Evolutionary conservation across 2,888 invertebrate species (phyloP), one percentile per base, ranked within the genome.

Genomic region (Apoda limacodes): DNA sequence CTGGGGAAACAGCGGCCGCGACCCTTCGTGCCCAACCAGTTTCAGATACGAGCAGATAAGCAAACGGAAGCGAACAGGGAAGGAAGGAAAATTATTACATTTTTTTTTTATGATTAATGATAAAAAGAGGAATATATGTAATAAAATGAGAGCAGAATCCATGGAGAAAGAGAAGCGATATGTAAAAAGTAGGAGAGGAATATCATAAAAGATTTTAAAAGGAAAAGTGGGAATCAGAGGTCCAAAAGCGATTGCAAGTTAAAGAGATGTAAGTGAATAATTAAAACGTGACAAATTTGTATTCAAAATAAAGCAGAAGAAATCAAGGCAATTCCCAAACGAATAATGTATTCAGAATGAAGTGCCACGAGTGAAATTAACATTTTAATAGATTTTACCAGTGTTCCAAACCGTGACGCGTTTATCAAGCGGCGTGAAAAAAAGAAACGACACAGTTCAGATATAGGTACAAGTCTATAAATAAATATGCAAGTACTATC

Each of bases 1-100:
- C 84, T 94, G 93, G 52, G 93, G 93, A 81, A 94, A 94, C 70
- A 93, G 85, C 56, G 93, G 93, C 66, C 92, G 86, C 60, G 89
- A 86, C 69, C 89, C 78, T 45, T 35, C 33, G 46, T 29, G 17
- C 4, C 19, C 14, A 25, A 25, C 21, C 9, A 24, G 11, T 30
- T 5, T 9, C 25, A 22, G 29, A 34, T 14, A 28, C 25, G 27
- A 34, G 30, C 21, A 28, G 22, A 9, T 21, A 32, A 14, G 24
- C 30, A 40, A 31, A 4, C 21, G 14, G 28, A 20, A 20, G 15
- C 20, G 22, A 19, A 21, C 19, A 9, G 22, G 15, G 7, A 13
- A 20, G 20, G 9, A 9, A 28, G 14, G 10, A 13, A 26, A 9
- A 22, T 22, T 15, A 14, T n/a, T n/a, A n/a, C n/a, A n/a, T n/a